Percentiles rank a stretch among this genome's conserved stretches.
Evolutionary conservation across 2,888 invertebrate species (phyloP).

Genomic region (Microchrysa polita): DNA sequence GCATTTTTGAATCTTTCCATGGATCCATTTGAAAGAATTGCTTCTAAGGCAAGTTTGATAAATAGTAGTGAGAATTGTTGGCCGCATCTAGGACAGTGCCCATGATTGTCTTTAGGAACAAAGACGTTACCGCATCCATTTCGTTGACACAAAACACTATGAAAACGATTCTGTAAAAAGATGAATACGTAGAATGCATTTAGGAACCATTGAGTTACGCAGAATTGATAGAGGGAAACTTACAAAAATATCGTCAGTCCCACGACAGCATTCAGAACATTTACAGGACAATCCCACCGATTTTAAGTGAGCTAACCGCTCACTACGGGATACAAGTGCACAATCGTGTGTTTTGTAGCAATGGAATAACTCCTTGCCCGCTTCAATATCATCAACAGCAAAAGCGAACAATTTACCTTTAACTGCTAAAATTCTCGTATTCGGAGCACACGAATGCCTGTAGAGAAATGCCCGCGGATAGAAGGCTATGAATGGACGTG

Average conservation of each 20-base stretch:
- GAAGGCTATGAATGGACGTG: constrained; percentile 66
- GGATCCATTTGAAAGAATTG: no score
- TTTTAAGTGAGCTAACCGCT: constrained; percentile 71
- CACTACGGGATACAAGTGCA: constrained; percentile 68
- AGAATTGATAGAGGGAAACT: constrained; percentile 54
- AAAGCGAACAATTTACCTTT: constrained; percentile 76
- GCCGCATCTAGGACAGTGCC: no score
- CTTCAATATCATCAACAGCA: constrained; percentile 71
- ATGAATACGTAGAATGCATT: no score
- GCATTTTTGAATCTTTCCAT: no score
- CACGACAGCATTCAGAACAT: constrained; percentile 76
- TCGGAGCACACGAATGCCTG: constrained; percentile 92
- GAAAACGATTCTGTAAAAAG: background rate
- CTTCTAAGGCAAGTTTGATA: no score
- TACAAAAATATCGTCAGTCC: constrained; percentile 54
- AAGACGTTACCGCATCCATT: no score
- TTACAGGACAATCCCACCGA: constrained; percentile 85
- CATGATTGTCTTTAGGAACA: no score
- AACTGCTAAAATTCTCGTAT: constrained; percentile 79
- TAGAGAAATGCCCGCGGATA: constrained; percentile 88
- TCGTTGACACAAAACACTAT: no score
- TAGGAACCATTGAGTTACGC: no score
- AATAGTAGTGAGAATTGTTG: no score
- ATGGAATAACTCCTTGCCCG: constrained; percentile 80
- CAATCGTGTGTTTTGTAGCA: no score